phyloP scores from a whole-genome alignment of 2,113 vertebrate species.

The Poeciliopsis occidentalis region DNA sequence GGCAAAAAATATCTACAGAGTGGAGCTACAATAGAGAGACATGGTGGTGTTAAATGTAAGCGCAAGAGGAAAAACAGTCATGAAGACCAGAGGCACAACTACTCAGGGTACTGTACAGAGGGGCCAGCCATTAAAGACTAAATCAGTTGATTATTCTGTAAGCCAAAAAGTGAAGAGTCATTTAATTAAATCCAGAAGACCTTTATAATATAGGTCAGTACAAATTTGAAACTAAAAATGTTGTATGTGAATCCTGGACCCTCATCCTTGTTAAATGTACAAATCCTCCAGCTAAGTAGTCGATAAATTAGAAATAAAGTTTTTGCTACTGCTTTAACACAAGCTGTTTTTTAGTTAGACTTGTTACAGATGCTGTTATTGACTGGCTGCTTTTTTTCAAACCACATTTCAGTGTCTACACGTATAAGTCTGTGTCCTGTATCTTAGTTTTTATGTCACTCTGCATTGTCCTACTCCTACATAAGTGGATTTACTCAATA shows the following conservation, averaged over 20 bases:
- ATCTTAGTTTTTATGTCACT: not conserved
- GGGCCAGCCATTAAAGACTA: not conserved
- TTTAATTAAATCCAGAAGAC: not conserved
- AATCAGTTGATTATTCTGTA: not conserved
- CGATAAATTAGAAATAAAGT: not conserved
- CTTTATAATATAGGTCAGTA: not conserved
- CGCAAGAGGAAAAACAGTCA: slow-evolving; percentile 61
- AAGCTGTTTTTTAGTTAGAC: not conserved
- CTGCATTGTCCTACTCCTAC: not conserved
- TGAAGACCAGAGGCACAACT: slow-evolving; percentile 63
- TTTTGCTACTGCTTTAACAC: not conserved
- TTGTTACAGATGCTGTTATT: not conserved
- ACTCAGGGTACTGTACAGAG: not conserved
- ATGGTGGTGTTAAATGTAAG: slow-evolving; percentile 74
- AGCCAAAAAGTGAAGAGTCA: not conserved
- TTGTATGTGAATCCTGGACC: not conserved
- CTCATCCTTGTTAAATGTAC: not conserved
- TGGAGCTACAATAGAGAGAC: slow-evolving; percentile 44
- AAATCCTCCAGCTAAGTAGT: not conserved
- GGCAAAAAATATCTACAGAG: slow-evolving; percentile 34
- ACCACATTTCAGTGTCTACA: not conserved
- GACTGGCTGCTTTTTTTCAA: not conserved
- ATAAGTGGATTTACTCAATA: no score
- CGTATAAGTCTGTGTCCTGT: not conserved
- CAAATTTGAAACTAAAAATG: not conserved